phyloP scores from a whole-genome alignment of 1,140 invertebrate genomes.

The Frieseomelitta varia region DNA sequence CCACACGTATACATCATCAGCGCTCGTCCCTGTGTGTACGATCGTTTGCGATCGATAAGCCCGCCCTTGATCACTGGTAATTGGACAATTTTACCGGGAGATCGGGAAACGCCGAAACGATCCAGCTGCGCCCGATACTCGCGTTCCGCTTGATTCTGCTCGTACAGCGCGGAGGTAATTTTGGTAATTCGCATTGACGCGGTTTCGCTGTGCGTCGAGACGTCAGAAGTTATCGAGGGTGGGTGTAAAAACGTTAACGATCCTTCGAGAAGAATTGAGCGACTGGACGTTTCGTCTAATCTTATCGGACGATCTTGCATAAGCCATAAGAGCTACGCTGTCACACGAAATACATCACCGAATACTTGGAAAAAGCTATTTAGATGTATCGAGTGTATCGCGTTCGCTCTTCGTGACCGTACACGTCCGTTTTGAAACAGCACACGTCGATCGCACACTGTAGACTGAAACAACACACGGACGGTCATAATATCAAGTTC shows the following conservation, averaged over 20 bases:
- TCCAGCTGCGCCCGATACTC: neutral
- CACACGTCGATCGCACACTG: neutral
- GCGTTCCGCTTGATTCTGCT: neutral
- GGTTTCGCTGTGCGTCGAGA: neutral
- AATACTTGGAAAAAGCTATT: neutral
- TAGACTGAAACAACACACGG: neutral
- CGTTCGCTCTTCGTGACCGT: neutral
- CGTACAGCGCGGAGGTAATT: slow-evolving; percentile 7
- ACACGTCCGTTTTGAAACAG: neutral
- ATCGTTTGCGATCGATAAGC: slow-evolving; percentile 58
- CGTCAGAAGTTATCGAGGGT: neutral
- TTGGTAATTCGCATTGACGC: slow-evolving; percentile 23
- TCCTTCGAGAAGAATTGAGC: neutral
- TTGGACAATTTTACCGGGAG: slow-evolving; percentile 49
- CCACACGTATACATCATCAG: neutral
- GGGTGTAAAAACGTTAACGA: neutral
- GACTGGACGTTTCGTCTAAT: neutral
- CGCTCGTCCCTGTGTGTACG: neutral
- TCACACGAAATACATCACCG: neutral
- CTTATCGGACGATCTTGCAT: neutral
- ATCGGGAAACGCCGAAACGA: slow-evolving; percentile 33
- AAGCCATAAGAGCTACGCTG: neutral
- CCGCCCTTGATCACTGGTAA: slow-evolving; percentile 38
- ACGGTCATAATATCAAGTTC: slow-evolving; percentile 23
- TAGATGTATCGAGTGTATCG: neutral